Evolutionary conservation across 1,140 invertebrate genomes (phyloP).

Genomic region (Choristoneura fumiferana): DNA sequence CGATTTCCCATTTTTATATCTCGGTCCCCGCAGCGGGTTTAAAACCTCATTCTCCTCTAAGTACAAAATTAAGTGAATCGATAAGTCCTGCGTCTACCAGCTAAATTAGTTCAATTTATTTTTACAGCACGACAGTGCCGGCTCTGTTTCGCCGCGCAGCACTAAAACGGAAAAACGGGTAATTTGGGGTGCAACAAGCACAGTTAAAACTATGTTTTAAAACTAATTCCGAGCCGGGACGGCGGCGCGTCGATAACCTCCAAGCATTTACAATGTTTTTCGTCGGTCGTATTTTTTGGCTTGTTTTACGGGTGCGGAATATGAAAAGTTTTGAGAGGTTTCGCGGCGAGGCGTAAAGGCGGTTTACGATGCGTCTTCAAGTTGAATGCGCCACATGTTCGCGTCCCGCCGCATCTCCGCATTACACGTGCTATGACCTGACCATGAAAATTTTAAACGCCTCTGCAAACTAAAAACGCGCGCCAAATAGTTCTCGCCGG

Average conservation of each 20-base stretch:
- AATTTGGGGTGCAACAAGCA: slow-evolving; percentile 61
- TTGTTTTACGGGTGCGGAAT: slow-evolving; percentile 71
- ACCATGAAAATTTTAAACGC: slow-evolving; percentile 76
- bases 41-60: slow-evolving; percentile 16
- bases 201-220: slow-evolving; percentile 72
- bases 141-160: slow-evolving; percentile 16
- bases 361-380: slow-evolving; percentile 76
- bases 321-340: slow-evolving; percentile 77
- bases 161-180: slow-evolving; percentile 53
- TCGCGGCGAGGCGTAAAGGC: slow-evolving; percentile 70
- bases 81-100: slow-evolving; percentile 32
- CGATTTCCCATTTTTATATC: too few relatives aligned
- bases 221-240: slow-evolving; percentile 64
- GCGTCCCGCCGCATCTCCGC: slow-evolving; percentile 59
- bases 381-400: slow-evolving; percentile 69
- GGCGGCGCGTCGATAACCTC: slow-evolving; percentile 61
- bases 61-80: slow-evolving; percentile 33
- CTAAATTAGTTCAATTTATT: slow-evolving; percentile 51
- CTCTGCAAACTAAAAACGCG: slow-evolving; percentile 58
- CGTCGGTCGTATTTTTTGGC: slow-evolving; percentile 75
- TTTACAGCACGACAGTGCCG: slow-evolving; percentile 34
- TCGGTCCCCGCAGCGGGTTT: background rate
- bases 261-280: slow-evolving; percentile 76
- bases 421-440: slow-evolving; percentile 70
- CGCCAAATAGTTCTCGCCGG: slow-evolving; percentile 21